A percentile compares a stretch with the other conserved stretches of the same genome.
phyloP scores from a whole-genome alignment of 2,113 vertebrate species.

The Bubalus kerabau region DNA sequence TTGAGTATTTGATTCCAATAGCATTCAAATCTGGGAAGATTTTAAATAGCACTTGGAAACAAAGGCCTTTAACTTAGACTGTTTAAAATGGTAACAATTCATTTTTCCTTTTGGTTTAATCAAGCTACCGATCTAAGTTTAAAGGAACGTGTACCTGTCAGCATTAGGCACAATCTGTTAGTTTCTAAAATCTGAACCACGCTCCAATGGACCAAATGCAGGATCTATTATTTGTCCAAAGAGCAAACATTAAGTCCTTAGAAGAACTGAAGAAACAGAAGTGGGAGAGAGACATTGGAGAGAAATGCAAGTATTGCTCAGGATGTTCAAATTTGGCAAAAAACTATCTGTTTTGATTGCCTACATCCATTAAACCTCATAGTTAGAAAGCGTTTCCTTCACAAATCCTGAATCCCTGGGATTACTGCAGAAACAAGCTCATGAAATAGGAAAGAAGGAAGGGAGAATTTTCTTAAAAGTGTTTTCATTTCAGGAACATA shows the following conservation, averaged over 20 bases:
- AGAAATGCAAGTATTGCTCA: not conserved
- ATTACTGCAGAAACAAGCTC: not conserved
- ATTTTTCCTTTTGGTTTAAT: not conserved
- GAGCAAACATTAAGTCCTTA: not conserved
- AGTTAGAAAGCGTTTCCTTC: not conserved
- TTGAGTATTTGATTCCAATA: slow-evolving; percentile 50
- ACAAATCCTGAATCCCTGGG: not conserved
- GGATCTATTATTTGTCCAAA: slow-evolving; percentile 7
- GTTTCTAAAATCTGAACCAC: not conserved
- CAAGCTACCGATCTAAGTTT: not conserved
- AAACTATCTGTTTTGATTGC: not conserved
- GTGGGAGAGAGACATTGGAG: not conserved
- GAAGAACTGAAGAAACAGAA: not conserved
- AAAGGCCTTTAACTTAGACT: slow-evolving; percentile 10
- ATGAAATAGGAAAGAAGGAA: not conserved
- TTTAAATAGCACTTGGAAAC: slow-evolving; percentile 35
- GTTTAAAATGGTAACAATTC: slow-evolving; percentile 36
- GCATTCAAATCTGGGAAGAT: slow-evolving; percentile 48
- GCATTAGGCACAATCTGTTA: not conserved
- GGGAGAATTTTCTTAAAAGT: not conserved
- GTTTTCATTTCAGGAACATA: not conserved
- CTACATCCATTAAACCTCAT: not conserved
- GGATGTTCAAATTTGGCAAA: not conserved
- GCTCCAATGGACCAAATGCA: not conserved
- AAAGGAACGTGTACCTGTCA: not conserved